Conservation (phyloP, 2,797 vertebrate genomes). For the Peromyscus attwateri region DNA sequence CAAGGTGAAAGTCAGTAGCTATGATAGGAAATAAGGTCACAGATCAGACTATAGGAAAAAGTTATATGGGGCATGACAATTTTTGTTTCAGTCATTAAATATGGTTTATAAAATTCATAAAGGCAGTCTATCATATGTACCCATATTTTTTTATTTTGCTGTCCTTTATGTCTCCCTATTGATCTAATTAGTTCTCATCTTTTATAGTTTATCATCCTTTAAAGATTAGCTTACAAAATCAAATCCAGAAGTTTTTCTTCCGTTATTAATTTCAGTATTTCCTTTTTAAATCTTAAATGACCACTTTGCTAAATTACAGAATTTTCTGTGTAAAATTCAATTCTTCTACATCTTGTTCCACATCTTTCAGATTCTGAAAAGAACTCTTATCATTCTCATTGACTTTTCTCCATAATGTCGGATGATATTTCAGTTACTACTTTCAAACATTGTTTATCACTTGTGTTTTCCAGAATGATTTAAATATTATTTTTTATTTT, state of each 20-base stretch:
- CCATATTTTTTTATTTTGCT: neutral
- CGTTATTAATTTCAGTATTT: neutral
- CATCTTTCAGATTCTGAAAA: neutral
- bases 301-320: neutral
- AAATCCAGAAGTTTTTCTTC: neutral
- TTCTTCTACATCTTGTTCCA: neutral
- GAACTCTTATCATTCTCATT: conserved; percentile 27
- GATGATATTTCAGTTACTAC: neutral
- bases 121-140: neutral
- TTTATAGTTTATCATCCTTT: neutral
- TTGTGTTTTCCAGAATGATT: conserved; percentile 17
- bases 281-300: neutral
- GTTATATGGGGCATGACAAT: neutral
- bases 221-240: neutral
- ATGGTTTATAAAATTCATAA: neutral
- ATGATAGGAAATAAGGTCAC: neutral
- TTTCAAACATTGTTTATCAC: neutral
- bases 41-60: neutral
- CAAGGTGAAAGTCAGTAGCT: neutral
- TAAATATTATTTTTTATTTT: neutral
- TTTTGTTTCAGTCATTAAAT: neutral
- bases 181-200: neutral
- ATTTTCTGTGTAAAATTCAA: neutral
- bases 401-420: neutral
- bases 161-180: neutral